Conservation (phyloP, 1,140 invertebrate genomes). For the Pseudomyrmex concolor region DNA sequence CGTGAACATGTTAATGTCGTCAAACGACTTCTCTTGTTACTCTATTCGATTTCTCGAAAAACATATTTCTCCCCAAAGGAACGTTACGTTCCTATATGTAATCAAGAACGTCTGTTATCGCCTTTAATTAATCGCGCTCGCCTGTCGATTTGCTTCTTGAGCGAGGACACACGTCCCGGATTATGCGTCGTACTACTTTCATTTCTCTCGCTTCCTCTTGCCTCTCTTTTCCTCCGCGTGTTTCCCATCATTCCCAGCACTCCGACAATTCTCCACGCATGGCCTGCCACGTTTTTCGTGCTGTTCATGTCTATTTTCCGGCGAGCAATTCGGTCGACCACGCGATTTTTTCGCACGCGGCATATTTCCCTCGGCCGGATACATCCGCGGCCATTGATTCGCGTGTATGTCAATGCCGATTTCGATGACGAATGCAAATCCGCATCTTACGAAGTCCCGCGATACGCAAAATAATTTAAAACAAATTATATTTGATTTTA, state of each 20-base stretch:
- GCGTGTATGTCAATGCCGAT: not conserved
- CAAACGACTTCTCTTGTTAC: conserved; percentile 7
- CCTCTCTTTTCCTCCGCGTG: conserved; percentile 18
- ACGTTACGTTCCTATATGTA: conserved; percentile 39
- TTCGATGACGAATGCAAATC: not conserved
- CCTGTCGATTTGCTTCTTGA: conserved; percentile 58
- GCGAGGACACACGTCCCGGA: conserved; percentile 47
- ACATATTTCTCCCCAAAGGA: conserved; percentile 12
- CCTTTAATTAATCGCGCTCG: conserved; percentile 61
- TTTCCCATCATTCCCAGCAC: conserved; percentile 59
- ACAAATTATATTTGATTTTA: too few species aligned
- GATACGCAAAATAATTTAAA: not conserved
- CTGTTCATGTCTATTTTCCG: conserved; percentile 77
- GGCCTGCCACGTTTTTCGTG: conserved; percentile 73
- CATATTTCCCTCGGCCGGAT: conserved; percentile 51
- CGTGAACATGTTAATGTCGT: not conserved
- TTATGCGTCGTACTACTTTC: conserved; percentile 56
- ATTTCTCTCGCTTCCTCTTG: conserved; percentile 50
- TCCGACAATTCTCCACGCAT: conserved; percentile 76
- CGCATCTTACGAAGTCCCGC: conserved; percentile 18
- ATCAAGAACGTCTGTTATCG: conserved; percentile 62
- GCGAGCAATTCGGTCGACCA: conserved; percentile 69
- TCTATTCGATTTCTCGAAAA: conserved; percentile 16
- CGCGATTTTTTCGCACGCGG: conserved; percentile 65
- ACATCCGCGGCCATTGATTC: conserved; percentile 43